Percentiles rank a stretch among this genome's conserved stretches.
These are phyloP conservation scores for Montifringilla adamsi DNA, from an alignment of 2,113 vertebrate species.

Conservation along the genomic window DNA sequence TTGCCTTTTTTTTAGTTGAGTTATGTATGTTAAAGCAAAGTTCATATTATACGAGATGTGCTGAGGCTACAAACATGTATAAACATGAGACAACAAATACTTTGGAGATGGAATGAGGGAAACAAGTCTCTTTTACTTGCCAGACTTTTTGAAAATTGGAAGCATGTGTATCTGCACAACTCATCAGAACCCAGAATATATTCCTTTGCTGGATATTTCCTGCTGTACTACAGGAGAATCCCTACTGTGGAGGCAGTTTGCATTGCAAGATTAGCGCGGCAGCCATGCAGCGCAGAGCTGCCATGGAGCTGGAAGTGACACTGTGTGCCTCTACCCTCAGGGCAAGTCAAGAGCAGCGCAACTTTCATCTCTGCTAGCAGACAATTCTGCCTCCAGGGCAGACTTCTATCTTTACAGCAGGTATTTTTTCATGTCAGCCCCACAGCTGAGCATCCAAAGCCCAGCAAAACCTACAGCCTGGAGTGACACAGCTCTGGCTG, in stretches of 20 bases:
- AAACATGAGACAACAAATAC: not conserved
- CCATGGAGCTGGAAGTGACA: not conserved
- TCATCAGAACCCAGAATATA: not conserved
- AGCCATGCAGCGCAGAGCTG: not conserved
- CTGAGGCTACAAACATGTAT: not conserved
- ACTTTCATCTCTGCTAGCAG: constrained; percentile 19
- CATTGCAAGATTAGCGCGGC: not conserved
- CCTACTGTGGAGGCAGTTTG: not conserved
- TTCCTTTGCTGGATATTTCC: not conserved
- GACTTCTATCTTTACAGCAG: not conserved
- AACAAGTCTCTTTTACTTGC: not conserved
- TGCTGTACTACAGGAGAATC: not conserved
- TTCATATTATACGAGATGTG: not conserved
- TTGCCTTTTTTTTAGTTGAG: not conserved
- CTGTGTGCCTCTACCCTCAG: not conserved
- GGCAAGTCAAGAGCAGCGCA: not conserved
- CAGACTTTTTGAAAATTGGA: not conserved
- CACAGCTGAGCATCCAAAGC: not conserved
- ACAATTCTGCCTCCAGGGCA: not conserved
- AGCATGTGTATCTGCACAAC: not conserved
- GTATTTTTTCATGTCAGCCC: not conserved
- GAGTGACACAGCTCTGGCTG: not conserved
- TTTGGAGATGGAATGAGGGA: not conserved
- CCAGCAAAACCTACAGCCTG: not conserved
- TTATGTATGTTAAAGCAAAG: not conserved